Evolutionary conservation across 53 echinoderm and acorn worm genomes (phyloP), one percentile per base, ranked within the genome.

Genomic region (Pentamera pediparva): DNA sequence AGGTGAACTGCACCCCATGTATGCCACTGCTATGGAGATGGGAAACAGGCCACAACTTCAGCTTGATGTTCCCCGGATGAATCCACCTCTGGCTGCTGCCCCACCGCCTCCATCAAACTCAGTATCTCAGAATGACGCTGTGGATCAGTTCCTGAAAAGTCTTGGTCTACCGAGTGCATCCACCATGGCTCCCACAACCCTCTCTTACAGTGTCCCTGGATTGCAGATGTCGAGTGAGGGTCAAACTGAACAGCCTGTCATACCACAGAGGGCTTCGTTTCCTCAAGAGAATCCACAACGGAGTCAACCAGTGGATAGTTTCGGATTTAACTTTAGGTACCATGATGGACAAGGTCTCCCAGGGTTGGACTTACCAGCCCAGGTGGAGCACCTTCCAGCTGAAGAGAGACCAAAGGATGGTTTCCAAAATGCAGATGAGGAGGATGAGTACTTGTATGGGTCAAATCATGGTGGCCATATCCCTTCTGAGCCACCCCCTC

Each of bases 401-500:
- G 27, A 18, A 49, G 27, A 26, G 22, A 30, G 31, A 11, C 55
- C 35, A 20, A 53, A 52, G 31, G 18, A 30, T 5, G 67, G 67
- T 12, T 67, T 67, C 39, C 67, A 67, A 41, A 72, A 72, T 72
- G 73, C 55, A 4, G 78, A 72, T 49, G 78, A 75, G 57, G 82
- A 84, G 53, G 84, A 84, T 38, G 78, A 78, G 51, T 54, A 49
- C 26, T 62, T 51, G 6, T 55, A 78, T 32, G 73, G 58, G 18
- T 25, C 69, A 10, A 60, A 53, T 20, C 34, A 19, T 40, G 39
- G 70, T 39, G 26, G 62, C 22, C 22, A 72, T 26, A 60, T 75
- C 1, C 32, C 28, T 35, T 56, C 54, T 0, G 61, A 63, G 19
- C n/a, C n/a, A n/a, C n/a, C 27, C 78, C 40, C 50, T n/a, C n/a